phyloP scores from a whole-genome alignment of 35 echinoderm and acorn worm species.

The Apostichopus parvimensis region DNA sequence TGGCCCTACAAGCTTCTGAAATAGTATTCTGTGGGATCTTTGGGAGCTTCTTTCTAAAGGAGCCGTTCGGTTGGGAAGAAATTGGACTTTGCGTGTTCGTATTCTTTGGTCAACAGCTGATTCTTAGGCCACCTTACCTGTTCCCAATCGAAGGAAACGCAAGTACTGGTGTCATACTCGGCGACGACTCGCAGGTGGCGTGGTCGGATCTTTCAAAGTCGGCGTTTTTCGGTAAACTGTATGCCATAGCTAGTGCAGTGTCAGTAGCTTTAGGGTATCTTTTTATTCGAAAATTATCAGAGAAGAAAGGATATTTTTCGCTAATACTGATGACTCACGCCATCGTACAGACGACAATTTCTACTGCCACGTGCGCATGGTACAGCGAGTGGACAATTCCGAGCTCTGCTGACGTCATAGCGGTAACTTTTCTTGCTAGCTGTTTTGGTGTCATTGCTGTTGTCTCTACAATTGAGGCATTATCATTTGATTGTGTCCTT shows the following conservation, averaged over 20 bases:
- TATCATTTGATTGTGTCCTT: neutral
- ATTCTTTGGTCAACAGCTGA: neutral
- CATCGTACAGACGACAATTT: neutral
- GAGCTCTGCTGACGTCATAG: neutral
- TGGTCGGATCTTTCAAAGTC: neutral
- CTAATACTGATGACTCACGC: neutral
- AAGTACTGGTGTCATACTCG: neutral
- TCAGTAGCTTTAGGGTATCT: neutral
- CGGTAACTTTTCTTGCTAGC: neutral
- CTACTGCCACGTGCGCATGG: neutral
- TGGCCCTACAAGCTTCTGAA: neutral
- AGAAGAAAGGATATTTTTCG: neutral
- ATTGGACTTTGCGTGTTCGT: neutral
- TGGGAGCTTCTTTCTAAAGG: neutral
- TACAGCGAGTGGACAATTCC: neutral
- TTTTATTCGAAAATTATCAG: neutral
- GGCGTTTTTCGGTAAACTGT: neutral
- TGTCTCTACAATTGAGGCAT: neutral
- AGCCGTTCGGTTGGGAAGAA: neutral
- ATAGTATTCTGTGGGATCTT: constrained; percentile 8
- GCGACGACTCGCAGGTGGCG: no score
- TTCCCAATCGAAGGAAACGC: neutral
- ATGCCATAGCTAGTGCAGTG: neutral
- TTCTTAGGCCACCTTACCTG: neutral
- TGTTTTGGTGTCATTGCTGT: neutral